A percentile compares a stretch with the other conserved stretches of the same genome.
Conservation (phyloP, 2,113 vertebrate species). For the Oenanthe oenanthe region DNA sequence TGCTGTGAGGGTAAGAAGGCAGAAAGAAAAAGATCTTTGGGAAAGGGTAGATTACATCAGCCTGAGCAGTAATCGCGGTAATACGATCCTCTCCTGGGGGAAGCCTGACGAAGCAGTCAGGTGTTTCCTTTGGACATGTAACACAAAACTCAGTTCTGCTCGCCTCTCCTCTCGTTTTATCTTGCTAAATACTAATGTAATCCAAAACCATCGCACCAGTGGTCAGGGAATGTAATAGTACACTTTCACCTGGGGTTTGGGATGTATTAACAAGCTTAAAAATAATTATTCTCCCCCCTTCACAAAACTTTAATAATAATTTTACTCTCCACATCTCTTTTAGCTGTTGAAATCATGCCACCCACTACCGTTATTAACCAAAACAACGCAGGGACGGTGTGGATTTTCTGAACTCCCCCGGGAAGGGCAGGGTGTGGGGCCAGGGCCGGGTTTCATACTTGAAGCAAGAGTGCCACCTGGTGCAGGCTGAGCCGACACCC, state of each 20-base stretch:
- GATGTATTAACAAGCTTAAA: neutral
- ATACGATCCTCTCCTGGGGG: neutral
- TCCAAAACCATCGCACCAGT: neutral
- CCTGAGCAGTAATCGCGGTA: fast-evolving
- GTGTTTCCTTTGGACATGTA: neutral
- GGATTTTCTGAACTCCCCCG: neutral
- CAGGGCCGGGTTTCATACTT: neutral
- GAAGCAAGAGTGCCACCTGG: conserved; percentile 30
- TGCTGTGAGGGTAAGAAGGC: neutral
- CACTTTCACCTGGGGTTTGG: neutral
- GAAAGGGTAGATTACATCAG: neutral
- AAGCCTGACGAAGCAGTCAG: neutral
- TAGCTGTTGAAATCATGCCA: neutral
- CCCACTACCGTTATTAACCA: neutral
- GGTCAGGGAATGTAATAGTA: neutral
- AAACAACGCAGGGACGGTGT: neutral
- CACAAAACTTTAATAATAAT: neutral
- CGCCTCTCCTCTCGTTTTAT: neutral
- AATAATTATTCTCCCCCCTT: neutral
- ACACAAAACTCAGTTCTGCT: neutral
- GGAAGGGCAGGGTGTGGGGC: neutral
- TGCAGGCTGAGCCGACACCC: neutral
- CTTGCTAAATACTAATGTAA: neutral
- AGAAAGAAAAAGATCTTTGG: neutral
- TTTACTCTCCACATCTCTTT: neutral